A percentile compares a stretch with the other conserved stretches of the same genome.
phyloP scores from a whole-genome alignment of 1,140 invertebrate genomes.

The Drosophila arizonae region DNA sequence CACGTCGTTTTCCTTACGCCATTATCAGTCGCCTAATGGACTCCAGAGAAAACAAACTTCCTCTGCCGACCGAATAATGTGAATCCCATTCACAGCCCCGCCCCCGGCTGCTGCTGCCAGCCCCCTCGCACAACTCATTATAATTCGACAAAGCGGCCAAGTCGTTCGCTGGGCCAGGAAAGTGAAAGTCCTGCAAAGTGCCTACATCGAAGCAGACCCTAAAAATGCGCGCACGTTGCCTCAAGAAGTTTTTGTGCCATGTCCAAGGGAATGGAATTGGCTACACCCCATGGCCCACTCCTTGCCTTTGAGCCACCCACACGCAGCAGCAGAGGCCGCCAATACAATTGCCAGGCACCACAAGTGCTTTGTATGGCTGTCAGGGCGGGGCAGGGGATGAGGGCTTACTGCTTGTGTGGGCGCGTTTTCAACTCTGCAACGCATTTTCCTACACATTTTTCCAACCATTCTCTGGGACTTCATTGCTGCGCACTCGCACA shows the following conservation, averaged over 20 bases:
- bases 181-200: slow-evolving; percentile 67
- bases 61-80: slow-evolving; percentile 44
- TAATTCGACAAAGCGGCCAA: slow-evolving; percentile 42
- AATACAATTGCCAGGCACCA: slow-evolving; percentile 56
- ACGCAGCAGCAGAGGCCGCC: slow-evolving; percentile 2
- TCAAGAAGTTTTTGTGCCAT: slow-evolving; percentile 23
- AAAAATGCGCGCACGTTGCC: slow-evolving; percentile 46
- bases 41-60: slow-evolving; percentile 51
- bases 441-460: slow-evolving; percentile 38
- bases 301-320: neutral
- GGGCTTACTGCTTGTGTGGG: neutral
- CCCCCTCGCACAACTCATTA: slow-evolving; percentile 56
- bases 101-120: neutral
- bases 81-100: slow-evolving; percentile 1
- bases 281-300: slow-evolving; percentile 6
- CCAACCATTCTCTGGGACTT: slow-evolving; percentile 50
- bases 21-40: slow-evolving; percentile 65
- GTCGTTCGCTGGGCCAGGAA: slow-evolving; percentile 30
- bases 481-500: slow-evolving; percentile 51
- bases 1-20: neutral
- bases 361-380: slow-evolving; percentile 53
- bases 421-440: slow-evolving; percentile 13
- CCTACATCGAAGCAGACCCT: slow-evolving; percentile 29
- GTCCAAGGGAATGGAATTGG: slow-evolving; percentile 25
- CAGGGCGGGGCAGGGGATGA: neutral